Percentiles rank a stretch among this genome's conserved stretches.
Conservation (phyloP, 92 coral and sea anemone species). For the Zoanthus solanderi region DNA sequence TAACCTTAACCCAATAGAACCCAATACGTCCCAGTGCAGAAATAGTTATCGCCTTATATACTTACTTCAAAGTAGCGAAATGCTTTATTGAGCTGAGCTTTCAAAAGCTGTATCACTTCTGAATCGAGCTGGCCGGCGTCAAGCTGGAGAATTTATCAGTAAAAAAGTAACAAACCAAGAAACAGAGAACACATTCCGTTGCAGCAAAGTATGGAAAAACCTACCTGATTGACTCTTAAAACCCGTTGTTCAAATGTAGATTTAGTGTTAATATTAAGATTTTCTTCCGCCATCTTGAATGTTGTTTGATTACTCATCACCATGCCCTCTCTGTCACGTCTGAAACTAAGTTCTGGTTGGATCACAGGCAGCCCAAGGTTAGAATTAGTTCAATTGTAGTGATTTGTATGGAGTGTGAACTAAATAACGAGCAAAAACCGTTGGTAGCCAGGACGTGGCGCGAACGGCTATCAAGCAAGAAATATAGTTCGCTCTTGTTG, state of each 20-base stretch:
- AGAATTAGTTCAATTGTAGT: too few relatives aligned
- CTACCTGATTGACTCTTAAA: conserved; percentile 93
- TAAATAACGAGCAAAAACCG: not conserved
- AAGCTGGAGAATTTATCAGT: conserved; percentile 53
- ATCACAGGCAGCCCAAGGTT: too few relatives aligned
- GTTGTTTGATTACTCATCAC: not conserved
- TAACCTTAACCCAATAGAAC: too few relatives aligned
- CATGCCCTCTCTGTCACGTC: not conserved
- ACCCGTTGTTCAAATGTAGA: conserved; percentile 73
- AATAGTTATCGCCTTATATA: too few relatives aligned
- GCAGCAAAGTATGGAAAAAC: too few relatives aligned
- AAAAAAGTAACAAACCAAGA: not conserved
- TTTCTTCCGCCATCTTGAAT: conserved; percentile 70
- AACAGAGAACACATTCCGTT: not conserved
- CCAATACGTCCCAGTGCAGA: too few relatives aligned
- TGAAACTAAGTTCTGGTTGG: not conserved
- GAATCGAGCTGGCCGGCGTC: conserved; percentile 86
- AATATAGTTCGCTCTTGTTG: too few relatives aligned
- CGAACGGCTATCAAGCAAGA: too few relatives aligned
- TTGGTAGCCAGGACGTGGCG: too few relatives aligned
- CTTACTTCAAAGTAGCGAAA: conserved; percentile 87
- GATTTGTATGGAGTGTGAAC: not conserved
- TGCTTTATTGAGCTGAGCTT: conserved; percentile 70
- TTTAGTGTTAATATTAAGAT: not conserved
- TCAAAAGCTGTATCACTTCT: conserved; percentile 69